Conservation (phyloP, 2,797 vertebrate species). For the Rhinoraja longicauda region DNA sequence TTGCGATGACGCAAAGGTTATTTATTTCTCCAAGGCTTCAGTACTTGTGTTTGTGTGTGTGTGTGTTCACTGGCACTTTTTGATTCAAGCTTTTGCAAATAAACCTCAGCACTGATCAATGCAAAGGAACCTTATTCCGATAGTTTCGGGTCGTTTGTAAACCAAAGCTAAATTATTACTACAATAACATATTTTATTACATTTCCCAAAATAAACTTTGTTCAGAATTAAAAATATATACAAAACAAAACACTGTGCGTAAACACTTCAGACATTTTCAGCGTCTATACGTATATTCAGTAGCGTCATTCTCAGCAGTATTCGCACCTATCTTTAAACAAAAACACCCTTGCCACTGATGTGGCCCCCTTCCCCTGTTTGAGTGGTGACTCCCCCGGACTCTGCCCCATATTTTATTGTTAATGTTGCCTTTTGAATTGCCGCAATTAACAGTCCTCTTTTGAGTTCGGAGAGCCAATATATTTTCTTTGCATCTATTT, state of each 20-base stretch:
- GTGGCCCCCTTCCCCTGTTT: no score
- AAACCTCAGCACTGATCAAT: no score
- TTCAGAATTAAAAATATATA: no score
- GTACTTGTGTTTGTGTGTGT: neutral
- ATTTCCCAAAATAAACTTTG: no score
- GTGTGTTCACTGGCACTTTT: neutral
- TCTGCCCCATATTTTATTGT: neutral
- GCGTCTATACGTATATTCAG: no score
- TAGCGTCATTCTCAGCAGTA: no score
- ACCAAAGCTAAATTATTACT: neutral
- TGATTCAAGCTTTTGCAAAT: neutral
- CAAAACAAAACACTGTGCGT: no score
- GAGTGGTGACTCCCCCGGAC: no score
- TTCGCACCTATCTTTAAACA: no score
- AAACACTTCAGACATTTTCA: no score
- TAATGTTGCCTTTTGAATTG: neutral
- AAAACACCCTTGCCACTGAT: no score
- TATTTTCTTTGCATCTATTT: neutral
- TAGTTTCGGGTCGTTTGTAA: neutral
- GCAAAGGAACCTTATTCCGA: neutral
- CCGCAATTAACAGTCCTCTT: neutral
- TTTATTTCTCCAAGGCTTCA: neutral
- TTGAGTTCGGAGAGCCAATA: neutral
- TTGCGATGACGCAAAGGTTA: neutral
- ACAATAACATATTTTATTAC: neutral